These are phyloP conservation scores for Neodontobutis hainanensis DNA, from an alignment of 2,113 vertebrate genomes.

Conservation along the genomic window DNA sequence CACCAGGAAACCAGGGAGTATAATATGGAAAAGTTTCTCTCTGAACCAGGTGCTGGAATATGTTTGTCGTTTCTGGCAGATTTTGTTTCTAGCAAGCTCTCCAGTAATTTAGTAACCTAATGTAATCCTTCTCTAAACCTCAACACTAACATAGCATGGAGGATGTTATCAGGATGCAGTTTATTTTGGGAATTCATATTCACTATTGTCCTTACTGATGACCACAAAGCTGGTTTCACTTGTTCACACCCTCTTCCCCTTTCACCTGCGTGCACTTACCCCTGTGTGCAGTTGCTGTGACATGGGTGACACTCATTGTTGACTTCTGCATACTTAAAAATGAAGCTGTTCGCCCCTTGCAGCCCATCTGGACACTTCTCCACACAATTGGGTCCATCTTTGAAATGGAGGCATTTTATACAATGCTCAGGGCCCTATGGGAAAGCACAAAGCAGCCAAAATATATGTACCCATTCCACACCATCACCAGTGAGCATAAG, in stretches of 20 bases:
- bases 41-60: neutral
- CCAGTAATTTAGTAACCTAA: neutral
- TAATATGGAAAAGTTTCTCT: neutral
- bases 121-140: neutral
- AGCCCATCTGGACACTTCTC: slow-evolving; percentile 97
- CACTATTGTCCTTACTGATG: neutral
- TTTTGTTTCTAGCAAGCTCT: neutral
- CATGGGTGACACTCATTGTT: slow-evolving; percentile 95
- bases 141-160: neutral
- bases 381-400: slow-evolving; percentile 97
- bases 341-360: slow-evolving; percentile 95
- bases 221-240: neutral
- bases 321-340: slow-evolving; percentile 95
- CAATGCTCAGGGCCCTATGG: slow-evolving; percentile 94
- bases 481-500: too few relatives aligned
- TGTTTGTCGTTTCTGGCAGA: neutral
- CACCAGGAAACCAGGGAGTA: slow-evolving; percentile 5
- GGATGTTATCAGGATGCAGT: neutral
- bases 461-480: slow-evolving; percentile 11
- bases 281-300: slow-evolving; percentile 95
- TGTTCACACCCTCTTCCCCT: neutral
- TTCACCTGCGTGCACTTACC: slow-evolving; percentile 65
- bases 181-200: neutral
- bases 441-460: neutral
- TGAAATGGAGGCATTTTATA: slow-evolving; percentile 95